phyloP scores from a whole-genome alignment of 2,113 vertebrate species.

The Chamaea fasciata region DNA sequence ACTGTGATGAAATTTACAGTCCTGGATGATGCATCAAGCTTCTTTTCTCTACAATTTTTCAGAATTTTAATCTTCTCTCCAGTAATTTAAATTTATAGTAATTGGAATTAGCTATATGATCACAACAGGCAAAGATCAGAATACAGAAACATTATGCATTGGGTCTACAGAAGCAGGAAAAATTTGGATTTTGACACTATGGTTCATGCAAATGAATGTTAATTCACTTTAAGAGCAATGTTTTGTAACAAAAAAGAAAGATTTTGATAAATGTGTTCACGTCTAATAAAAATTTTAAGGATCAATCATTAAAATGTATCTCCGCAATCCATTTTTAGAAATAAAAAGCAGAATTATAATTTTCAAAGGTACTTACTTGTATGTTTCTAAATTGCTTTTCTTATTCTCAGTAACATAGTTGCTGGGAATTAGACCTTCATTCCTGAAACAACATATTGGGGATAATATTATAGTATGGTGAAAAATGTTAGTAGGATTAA shows the following conservation, averaged over 20 bases:
- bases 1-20: background rate
- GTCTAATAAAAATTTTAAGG: background rate
- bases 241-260: background rate
- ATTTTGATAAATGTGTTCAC: background rate
- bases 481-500: background rate
- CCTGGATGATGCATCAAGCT: fast-evolving
- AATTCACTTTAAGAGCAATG: background rate
- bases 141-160: background rate
- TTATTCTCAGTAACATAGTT: conserved; percentile 83
- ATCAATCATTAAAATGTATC: background rate
- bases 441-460: conserved; percentile 66
- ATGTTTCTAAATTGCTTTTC: conserved; percentile 75
- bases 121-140: background rate
- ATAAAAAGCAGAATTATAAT: background rate
- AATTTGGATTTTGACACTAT: background rate
- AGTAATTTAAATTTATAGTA: background rate
- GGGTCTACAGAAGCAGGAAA: background rate
- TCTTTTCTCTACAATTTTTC: background rate
- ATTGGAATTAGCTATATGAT: background rate
- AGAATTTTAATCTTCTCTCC: background rate
- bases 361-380: conserved; percentile 75
- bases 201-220: background rate
- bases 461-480: background rate
- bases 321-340: background rate
- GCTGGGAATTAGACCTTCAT: conserved; percentile 88